These are phyloP conservation scores for Cichladusa arquata DNA, from an alignment of 2,113 vertebrate genomes.

Conservation along the genomic window DNA sequence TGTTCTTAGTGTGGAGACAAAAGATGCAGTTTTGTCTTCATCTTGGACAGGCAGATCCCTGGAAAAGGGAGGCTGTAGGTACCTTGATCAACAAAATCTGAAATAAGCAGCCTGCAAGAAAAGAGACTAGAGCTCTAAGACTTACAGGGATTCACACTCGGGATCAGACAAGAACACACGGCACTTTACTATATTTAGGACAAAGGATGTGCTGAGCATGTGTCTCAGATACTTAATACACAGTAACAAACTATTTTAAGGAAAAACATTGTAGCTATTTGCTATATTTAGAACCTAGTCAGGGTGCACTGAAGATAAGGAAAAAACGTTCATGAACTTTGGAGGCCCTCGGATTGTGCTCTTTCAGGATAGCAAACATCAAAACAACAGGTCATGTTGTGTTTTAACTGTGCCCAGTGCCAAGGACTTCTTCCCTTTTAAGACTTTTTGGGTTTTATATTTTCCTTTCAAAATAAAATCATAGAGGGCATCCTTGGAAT, in stretches of 20 bases:
- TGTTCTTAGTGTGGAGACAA: background rate
- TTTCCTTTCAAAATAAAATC: background rate
- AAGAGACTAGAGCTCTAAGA: background rate
- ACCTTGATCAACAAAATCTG: background rate
- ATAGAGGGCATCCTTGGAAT: background rate
- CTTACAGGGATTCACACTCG: background rate
- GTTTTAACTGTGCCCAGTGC: background rate
- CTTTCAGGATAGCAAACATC: background rate
- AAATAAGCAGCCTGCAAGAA: background rate
- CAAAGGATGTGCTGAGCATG: background rate
- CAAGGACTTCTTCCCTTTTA: background rate
- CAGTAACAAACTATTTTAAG: background rate
- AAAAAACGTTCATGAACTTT: background rate
- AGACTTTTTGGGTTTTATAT: background rate
- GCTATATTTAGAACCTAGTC: background rate
- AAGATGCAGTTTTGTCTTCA: background rate
- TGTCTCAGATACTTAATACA: background rate
- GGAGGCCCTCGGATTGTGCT: background rate
- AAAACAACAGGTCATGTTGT: background rate
- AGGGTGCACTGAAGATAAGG: background rate
- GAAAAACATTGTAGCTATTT: background rate
- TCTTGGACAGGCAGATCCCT: background rate
- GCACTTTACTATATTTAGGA: background rate
- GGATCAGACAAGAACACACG: background rate
- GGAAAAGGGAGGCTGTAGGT: background rate